Evolutionary conservation across 2,888 invertebrate genomes (phyloP).

Genomic region (Tethea ocularis): DNA sequence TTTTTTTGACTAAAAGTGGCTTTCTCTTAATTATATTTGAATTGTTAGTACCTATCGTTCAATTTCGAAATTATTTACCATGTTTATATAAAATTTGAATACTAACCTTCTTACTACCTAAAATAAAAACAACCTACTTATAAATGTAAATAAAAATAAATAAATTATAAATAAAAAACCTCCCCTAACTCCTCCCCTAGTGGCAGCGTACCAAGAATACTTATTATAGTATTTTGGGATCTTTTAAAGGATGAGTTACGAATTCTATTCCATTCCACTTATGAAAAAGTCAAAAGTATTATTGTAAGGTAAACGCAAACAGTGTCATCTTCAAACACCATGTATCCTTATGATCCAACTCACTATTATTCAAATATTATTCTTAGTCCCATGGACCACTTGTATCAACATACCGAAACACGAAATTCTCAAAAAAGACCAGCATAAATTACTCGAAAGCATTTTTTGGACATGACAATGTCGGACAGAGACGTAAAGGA

Average conservation of each 20-base stretch:
- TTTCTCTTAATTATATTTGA: too few species aligned
- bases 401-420: conserved; percentile 66
- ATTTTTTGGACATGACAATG: conserved; percentile 56
- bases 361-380: conserved; percentile 55
- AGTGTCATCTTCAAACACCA: conserved; percentile 46
- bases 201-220: too few species aligned
- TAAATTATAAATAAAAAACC: too few species aligned
- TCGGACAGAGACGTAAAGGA: conserved; percentile 66
- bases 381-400: conserved; percentile 55
- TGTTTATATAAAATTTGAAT: too few species aligned
- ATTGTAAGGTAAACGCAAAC: conserved; percentile 37
- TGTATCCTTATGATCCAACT: conserved; percentile 36
- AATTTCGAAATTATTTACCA: too few species aligned
- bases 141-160: too few species aligned
- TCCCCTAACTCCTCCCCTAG: too few species aligned
- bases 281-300: conserved; percentile 16
- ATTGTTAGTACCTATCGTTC: too few species aligned
- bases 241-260: conserved; percentile 11
- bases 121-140: too few species aligned
- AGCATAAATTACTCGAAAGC: conserved; percentile 68
- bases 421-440: conserved; percentile 45
- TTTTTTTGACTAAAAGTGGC: too few species aligned
- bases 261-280: background rate
- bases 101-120: too few species aligned
- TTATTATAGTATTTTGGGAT: background rate